Evolutionary conservation across 2,113 vertebrate genomes (phyloP), one percentile per base, ranked within the genome.

Genomic region (Passer montanus): DNA sequence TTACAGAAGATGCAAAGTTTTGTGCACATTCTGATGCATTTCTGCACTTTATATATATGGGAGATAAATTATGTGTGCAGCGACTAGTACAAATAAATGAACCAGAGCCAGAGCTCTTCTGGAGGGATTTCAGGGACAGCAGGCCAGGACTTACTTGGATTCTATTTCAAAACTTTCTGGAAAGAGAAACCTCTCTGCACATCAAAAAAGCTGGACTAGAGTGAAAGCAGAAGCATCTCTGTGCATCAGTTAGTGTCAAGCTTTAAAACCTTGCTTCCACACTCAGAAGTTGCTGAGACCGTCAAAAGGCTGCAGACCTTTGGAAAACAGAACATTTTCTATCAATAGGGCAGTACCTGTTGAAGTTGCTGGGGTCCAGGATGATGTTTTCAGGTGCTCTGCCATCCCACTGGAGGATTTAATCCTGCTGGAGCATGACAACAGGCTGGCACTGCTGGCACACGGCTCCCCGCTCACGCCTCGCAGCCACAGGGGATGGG

Each of bases 81-180:
- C 9, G 80, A 89, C 83, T 70, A 75, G 85, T 55, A 83, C 91
- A 96, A 96, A 96, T 82, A 97, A 92, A 94, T 3, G 77, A 92
- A 83, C 64, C 52, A 89, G 76, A 83, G 83, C 95, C 91, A 96
- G 85, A 58, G 69, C 69, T 91, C 59, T 68, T 80, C 76, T 90
- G 89, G 95, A 96, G 89, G 23, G 24, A 53, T 93, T 92, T 96
- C 75, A 72, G 62, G 93, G 89, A 96, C 81, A 92, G 37, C 73
- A 91, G 80, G 97, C 95, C 97, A 97, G 95, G 92, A 95, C 83
- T 94, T 26, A 84, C 11, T 90, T 76, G 84, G 87, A 95, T 94
- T 94, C 94, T 72, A 49, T 95, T 97, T 96, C 96, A 97, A 96
- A 97, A 93, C 74, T 90, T 91, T 92, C 59, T 96, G 84, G 94